Conservation (phyloP, 2,888 invertebrate genomes). For the Deilephila porcellus region DNA sequence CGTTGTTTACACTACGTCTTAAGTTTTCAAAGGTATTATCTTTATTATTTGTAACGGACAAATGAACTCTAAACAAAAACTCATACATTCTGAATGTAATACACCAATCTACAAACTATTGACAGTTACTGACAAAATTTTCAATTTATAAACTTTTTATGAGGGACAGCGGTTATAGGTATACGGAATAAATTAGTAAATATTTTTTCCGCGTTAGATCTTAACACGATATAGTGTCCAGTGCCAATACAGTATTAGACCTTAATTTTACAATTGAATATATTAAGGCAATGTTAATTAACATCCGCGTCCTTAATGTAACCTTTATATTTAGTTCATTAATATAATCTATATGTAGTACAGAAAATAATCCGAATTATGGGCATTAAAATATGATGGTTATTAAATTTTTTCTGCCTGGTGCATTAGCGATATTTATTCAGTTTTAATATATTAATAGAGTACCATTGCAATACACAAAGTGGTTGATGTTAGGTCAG, state of each 20-base stretch:
- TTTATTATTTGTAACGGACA: no score
- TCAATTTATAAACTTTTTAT: background rate
- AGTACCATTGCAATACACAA: constrained; percentile 35
- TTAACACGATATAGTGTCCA: background rate
- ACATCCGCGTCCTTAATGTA: no score
- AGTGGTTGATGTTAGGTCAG: constrained; percentile 45
- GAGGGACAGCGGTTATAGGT: background rate
- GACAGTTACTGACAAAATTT: background rate
- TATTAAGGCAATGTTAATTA: no score
- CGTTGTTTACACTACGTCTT: background rate
- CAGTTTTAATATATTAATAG: background rate
- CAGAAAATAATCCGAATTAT: background rate
- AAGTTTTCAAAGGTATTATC: no score
- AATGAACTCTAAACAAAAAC: background rate
- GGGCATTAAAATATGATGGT: background rate
- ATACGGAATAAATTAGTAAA: background rate
- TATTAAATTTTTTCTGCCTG: background rate
- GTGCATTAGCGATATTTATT: constrained; percentile 1
- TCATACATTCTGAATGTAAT: background rate
- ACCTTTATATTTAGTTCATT: no score
- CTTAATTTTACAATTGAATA: no score
- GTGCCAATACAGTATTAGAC: no score
- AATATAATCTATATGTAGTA: no score
- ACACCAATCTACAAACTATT: background rate
- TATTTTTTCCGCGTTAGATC: background rate